A percentile compares a stretch with the other conserved stretches of the same genome.
Conservation (phyloP, 2,797 vertebrate genomes). For the Megalops cyprinoides region DNA sequence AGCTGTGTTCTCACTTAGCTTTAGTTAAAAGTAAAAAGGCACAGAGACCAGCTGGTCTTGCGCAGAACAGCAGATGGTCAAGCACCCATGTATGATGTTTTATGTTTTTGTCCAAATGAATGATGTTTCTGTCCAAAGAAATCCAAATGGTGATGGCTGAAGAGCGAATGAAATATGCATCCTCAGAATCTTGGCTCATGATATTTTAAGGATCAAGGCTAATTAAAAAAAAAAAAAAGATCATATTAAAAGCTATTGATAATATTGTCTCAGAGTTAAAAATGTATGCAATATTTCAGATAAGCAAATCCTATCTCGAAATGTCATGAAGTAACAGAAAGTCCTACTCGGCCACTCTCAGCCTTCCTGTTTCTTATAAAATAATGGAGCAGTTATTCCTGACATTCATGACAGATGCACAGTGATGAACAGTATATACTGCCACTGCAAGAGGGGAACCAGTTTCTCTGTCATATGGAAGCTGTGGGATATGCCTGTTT, state of each 20-base stretch:
- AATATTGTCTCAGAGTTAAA: not conserved
- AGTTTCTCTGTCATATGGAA: not conserved
- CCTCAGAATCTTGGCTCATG: not conserved
- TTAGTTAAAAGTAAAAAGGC: not conserved
- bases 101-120: not conserved
- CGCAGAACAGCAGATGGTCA: conserved; percentile 4
- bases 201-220: no score
- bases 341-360: not conserved
- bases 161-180: not conserved
- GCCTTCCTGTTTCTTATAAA: not conserved
- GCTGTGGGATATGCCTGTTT: not conserved
- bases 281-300: not conserved
- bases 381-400: not conserved
- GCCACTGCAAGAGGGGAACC: not conserved
- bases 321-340: not conserved
- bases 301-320: not conserved
- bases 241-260: not conserved
- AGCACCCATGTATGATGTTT: not conserved
- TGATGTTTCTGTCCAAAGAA: not conserved
- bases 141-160: not conserved
- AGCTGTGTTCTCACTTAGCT: not conserved
- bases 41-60: conserved; percentile 8
- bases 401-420: not conserved
- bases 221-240: not conserved
- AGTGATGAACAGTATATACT: not conserved